A percentile compares a stretch with the other conserved stretches of the same genome.
Conservation (phyloP, 2,113 vertebrate genomes). For the Hirundichthys speculiger region DNA sequence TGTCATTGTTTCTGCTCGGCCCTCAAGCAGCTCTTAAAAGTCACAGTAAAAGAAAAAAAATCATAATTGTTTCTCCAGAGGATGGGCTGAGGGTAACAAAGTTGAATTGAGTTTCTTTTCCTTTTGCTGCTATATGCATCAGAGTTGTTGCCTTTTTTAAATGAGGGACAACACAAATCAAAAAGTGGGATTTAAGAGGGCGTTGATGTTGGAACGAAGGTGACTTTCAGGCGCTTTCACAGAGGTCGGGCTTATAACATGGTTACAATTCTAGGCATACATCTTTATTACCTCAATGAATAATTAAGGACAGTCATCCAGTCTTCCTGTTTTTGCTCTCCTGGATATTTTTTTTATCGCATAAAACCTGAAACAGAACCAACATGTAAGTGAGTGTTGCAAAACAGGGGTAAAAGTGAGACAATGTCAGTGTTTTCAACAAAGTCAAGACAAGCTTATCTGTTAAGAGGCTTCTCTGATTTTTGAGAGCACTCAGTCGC, state of each 20-base stretch:
- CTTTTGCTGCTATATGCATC: conserved; percentile 10
- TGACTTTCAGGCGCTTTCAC: conserved; percentile 38
- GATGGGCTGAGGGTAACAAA: conserved; percentile 26
- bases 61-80: conserved; percentile 66
- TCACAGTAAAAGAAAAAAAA: conserved; percentile 52
- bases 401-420: conserved; percentile 2
- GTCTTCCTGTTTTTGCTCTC: conserved; percentile 38
- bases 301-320: conserved; percentile 58
- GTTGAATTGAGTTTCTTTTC: conserved; percentile 18
- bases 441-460: conserved; percentile 12
- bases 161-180: conserved; percentile 37
- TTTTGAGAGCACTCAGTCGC: conserved; percentile 9
- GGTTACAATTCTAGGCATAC: conserved; percentile 56
- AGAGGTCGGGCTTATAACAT: conserved; percentile 44
- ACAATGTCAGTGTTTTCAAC: conserved; percentile 24
- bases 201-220: conserved; percentile 19
- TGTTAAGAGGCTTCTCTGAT: neutral
- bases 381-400: conserved; percentile 45
- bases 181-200: conserved; percentile 15
- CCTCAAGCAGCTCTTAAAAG: conserved; percentile 65
- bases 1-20: conserved; percentile 51
- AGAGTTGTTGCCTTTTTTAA: conserved; percentile 43
- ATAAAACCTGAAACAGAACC: conserved; percentile 34
- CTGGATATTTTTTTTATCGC: conserved; percentile 25
- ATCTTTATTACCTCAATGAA: conserved; percentile 58